These are phyloP conservation scores for Benthosema pterotum DNA, from an alignment of 2,797 vertebrate genomes.

Conservation along the genomic window DNA sequence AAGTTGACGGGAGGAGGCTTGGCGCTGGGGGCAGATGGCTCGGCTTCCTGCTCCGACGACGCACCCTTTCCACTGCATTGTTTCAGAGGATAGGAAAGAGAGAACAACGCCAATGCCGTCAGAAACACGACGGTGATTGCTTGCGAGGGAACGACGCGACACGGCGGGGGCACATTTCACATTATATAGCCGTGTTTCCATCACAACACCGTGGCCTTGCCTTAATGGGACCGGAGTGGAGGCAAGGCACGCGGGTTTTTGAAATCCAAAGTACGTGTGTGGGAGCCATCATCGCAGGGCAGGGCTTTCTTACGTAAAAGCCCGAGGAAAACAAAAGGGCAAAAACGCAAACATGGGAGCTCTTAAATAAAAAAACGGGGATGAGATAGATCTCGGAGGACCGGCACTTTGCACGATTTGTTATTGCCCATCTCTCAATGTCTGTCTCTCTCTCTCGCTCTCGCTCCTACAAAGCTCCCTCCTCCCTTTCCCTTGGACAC, in stretches of 20 bases:
- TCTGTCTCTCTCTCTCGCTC: too few relatives aligned
- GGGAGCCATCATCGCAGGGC: slow-evolving; percentile 29
- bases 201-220: slow-evolving; percentile 39
- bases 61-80: slow-evolving; percentile 88
- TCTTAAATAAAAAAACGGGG: too few relatives aligned
- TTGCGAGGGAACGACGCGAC: too few relatives aligned
- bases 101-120: slow-evolving; percentile 49
- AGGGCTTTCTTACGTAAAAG: not conserved
- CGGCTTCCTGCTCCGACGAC: slow-evolving; percentile 82
- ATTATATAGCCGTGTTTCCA: slow-evolving; percentile 17
- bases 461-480: slow-evolving; percentile 27
- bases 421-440: slow-evolving; percentile 39
- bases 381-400: slow-evolving; percentile 14
- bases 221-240: slow-evolving; percentile 31
- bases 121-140: slow-evolving; percentile 42
- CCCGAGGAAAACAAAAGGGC: slow-evolving; percentile 20
- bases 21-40: slow-evolving; percentile 66
- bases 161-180: not conserved
- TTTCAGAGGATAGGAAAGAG: slow-evolving; percentile 80
- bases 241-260: slow-evolving; percentile 10
- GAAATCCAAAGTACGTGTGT: slow-evolving; percentile 22
- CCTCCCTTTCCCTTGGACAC: slow-evolving; percentile 1
- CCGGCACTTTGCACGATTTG: slow-evolving; percentile 50
- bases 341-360: slow-evolving; percentile 27
- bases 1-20: slow-evolving; percentile 74